Evolutionary conservation across 2,888 invertebrate species (phyloP).

Genomic region (Colletes collaris): DNA sequence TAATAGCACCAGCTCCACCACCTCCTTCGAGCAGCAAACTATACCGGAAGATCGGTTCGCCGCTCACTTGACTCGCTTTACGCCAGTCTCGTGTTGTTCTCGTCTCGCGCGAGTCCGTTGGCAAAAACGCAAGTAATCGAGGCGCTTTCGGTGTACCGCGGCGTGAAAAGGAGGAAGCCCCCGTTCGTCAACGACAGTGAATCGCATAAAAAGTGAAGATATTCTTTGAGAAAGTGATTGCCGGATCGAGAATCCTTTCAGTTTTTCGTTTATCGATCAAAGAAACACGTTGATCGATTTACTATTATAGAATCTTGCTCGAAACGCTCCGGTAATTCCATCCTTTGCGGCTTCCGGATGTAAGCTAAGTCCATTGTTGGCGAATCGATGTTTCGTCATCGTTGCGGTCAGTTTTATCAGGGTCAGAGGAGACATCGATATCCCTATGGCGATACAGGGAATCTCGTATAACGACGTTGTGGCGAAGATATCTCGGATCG

Average conservation of each 20-base stretch:
- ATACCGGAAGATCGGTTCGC: conserved; percentile 62
- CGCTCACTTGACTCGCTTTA: conserved; percentile 60
- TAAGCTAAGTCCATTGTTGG: conserved; percentile 17
- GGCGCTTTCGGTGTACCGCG: not conserved
- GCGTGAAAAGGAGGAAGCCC: not conserved
- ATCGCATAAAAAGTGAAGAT: not conserved
- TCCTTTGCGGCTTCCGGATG: conserved; percentile 18
- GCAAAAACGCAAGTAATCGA: conserved; percentile 16
- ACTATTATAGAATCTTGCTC: not conserved
- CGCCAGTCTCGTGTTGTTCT: conserved; percentile 55
- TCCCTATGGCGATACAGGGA: not conserved
- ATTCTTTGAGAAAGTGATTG: too few relatives aligned
- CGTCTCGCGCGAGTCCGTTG: conserved; percentile 40
- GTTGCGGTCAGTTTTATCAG: conserved; percentile 16
- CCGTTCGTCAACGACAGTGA: not conserved
- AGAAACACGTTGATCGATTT: not conserved
- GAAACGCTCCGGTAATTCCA: not conserved
- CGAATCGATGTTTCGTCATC: conserved; percentile 7
- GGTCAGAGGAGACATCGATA: conserved; percentile 33
- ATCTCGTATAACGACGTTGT: conserved; percentile 12
- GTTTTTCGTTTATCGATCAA: not conserved
- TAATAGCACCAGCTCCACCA: conserved; percentile 51
- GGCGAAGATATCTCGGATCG: not conserved
- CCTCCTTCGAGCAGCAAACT: conserved; percentile 50
- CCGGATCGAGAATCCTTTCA: too few relatives aligned